Evolutionary conservation across 1,140 invertebrate species (phyloP), one percentile per base, ranked within the genome.

Genomic region (Leptinotarsa lineolata): DNA sequence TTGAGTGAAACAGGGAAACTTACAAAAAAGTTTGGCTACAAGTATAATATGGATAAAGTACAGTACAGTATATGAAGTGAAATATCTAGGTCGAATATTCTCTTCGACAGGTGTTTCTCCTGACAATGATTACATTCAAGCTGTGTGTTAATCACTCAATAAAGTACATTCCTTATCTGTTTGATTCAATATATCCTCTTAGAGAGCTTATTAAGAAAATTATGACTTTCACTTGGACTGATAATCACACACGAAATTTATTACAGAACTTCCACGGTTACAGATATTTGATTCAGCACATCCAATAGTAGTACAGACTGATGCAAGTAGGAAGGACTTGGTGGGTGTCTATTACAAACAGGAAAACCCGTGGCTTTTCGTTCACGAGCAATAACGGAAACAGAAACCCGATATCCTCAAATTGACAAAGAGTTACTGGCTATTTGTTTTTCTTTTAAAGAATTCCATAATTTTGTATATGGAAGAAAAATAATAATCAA

Each of bases 81-180:
- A 58, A 58, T 70, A 54, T 30, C 22, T 60, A 54, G 68, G 68
- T 3, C 44, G 59, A n/a, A 15, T 70, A 70, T 22, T 60, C 13
- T 61, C 44, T 54, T 11, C 13, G 1, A 13, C 4, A 18, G 44
- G 48, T n/a, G 12, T 70, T 16, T 13, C 16, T 4, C n/a, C n/a
- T 58, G 68, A 70, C n/a, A 11, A 15, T 54, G 46, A 58, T 21
- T 63, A 70, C 1, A 21, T 70, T 18, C 11, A 54, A 70, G 68
- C 65, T 30, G 1, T 67, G 15, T 15, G 2, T 60, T 11, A 70
- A 18, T 61, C 74, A 76, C 44, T 18, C 65, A 8, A 54, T 20
- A 8, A 74, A 76, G 54, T 76, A 71, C 48, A 76, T 76, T 22
- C 68, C 72, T 21, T 71, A 76, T 63, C 15, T 74, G 3, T 74